phyloP scores from a whole-genome alignment of 2,888 invertebrate genomes.

The Laspeyria flexula region DNA sequence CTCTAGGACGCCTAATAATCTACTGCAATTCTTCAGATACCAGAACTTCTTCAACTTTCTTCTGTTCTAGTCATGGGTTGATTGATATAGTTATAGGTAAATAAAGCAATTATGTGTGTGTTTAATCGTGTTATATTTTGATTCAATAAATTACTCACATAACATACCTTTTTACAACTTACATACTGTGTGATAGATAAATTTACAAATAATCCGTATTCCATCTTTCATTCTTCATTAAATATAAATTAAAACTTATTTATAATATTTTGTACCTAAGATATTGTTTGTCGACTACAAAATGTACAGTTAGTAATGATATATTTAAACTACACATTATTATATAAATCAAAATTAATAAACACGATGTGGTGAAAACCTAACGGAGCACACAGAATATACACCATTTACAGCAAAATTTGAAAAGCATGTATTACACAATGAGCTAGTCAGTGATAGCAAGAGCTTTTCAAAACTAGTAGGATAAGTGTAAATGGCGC shows the following conservation, averaged over 20 bases:
- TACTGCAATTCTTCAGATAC: too few relatives aligned
- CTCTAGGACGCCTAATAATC: too few relatives aligned
- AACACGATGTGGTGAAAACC: conserved; percentile 11
- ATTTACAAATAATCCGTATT: conserved; percentile 76
- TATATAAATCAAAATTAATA: conserved; percentile 32
- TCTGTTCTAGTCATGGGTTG: too few relatives aligned
- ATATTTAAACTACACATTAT: conserved; percentile 41
- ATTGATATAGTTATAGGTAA: neutral
- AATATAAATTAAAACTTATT: conserved; percentile 71
- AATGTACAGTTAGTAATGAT: conserved; percentile 53
- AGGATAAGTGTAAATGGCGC: too few relatives aligned
- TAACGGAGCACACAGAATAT: neutral
- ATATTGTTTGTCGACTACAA: conserved; percentile 62
- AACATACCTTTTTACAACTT: conserved; percentile 83
- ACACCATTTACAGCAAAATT: neutral
- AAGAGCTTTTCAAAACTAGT: too few relatives aligned
- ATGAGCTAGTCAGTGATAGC: too few relatives aligned
- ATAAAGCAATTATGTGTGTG: conserved; percentile 42
- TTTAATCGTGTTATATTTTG: conserved; percentile 82
- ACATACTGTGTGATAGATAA: conserved; percentile 70
- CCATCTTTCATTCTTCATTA: conserved; percentile 62
- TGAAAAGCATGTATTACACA: too few relatives aligned
- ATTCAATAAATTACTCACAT: conserved; percentile 84
- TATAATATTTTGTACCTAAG: conserved; percentile 80
- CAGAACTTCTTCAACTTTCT: too few relatives aligned